Percentiles rank a stretch among this genome's conserved stretches.
These are phyloP conservation scores for Zaprionus bogoriensis DNA, from an alignment of 2,888 invertebrate genomes.

Conservation along the genomic window DNA sequence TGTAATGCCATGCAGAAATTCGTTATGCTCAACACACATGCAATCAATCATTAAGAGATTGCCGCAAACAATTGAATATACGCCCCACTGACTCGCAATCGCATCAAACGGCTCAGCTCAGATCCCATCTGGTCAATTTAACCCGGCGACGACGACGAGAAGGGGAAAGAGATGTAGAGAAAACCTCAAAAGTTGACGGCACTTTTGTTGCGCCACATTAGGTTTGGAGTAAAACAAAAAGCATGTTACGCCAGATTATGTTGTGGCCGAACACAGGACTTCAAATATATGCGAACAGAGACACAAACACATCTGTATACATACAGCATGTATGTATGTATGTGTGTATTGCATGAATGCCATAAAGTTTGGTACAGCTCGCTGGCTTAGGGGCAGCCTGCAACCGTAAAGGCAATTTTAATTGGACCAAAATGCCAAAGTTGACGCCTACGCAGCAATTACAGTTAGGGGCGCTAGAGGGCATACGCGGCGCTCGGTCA, in stretches of 20 bases:
- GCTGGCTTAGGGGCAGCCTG: not conserved
- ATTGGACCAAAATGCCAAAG: constrained; percentile 68
- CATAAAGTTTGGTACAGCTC: not conserved
- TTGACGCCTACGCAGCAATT: constrained; percentile 61
- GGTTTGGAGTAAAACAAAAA: constrained; percentile 58
- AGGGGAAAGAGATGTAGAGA: not conserved
- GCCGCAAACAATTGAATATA: constrained; percentile 15
- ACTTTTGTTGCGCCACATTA: constrained; percentile 53
- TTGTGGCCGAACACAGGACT: constrained; percentile 33
- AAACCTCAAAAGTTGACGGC: constrained; percentile 47
- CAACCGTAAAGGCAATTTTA: constrained; percentile 66
- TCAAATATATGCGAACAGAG: not conserved
- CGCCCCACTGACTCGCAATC: constrained; percentile 33
- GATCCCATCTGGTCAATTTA: constrained; percentile 43
- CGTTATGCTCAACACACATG: not conserved
- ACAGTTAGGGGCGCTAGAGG: not conserved
- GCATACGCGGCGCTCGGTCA: too few relatives aligned
- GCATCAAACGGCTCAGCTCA: constrained; percentile 14
- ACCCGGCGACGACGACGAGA: constrained; percentile 9
- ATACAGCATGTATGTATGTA: not conserved
- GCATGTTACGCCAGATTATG: constrained; percentile 41
- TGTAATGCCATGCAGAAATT: not conserved
- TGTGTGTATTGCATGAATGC: not conserved
- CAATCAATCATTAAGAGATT: not conserved
- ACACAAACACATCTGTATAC: not conserved